Base-by-base conservation (phyloP, 2,113 vertebrate species). In the Sturnus vulgaris region DNA sequence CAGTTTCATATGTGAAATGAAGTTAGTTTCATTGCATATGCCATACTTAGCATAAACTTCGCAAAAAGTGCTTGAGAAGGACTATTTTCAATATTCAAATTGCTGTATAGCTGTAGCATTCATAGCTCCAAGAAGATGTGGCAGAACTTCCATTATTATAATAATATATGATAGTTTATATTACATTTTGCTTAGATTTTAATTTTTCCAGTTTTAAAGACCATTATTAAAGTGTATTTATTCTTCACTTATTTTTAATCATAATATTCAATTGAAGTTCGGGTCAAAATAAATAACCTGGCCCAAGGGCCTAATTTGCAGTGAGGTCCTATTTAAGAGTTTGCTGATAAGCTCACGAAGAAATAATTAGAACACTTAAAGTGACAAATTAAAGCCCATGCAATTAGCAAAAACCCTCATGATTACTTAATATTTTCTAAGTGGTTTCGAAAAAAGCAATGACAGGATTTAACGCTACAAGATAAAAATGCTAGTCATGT, bases 341-440 rank as follows among this genome's bases (percentile, higher is more conserved):
- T 88, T 96, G 88, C 87, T 94, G 86, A 96, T 94, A 96, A 95
- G 90, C 86, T 95, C 85, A 97, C 42, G 71, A 97, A 93, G 94
- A 97, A 98, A 96, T 96, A 92, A 95, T 97, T 95, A 92, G 79
- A 95, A 97, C 89, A 97, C 96, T 97, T 96, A 89, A 96, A 97
- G 90, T 86, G 71, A 94, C 79, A 97, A 97, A 96, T 95, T 96
- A 92, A 93, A 96, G 69, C 72, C 92, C 75, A 86, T 94, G 91
- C 93, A 95, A 97, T 97, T 82, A 97, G 95, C 86, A 97, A 95
- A 97, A 96, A 90, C 94, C 85, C 89, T 94, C 94, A 93, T 92
- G 96, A 97, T 97, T 97, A 90, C 80, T 96, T 94, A 95, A 91
- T 95, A 97, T 86, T 97, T 94, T 96, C 95, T 92, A 93, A 95